Base-by-base conservation (phyloP, 2,797 vertebrate genomes). In the Molothrus aeneus region DNA sequence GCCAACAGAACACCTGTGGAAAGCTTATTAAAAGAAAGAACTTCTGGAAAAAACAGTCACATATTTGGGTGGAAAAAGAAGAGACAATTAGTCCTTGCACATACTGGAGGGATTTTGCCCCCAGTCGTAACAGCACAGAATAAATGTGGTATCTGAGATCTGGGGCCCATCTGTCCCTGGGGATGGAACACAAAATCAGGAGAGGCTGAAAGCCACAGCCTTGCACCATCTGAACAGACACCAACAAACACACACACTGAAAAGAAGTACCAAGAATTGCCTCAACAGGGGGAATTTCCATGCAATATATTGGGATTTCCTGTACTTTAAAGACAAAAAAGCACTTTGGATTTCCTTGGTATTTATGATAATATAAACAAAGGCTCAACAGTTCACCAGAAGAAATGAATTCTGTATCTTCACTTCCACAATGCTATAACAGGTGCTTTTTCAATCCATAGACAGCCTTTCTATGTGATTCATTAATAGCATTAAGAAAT, bases 401-500 rank as follows among this genome's bases (percentile, higher is more conserved):
- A 88, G 64, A 84, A 92, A 86, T 64, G 7, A 93, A 92, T 90
- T 79, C 69, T 93, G 6, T 89, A 84, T 51, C 89, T 92, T 83
- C 87, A 77, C 65, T 75, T 79, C 63, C 86, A 34, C 82, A 72
- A 8, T 31, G 45, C 38, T 61, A 3, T 29, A 68, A 73, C 59
- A 45, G 60, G 32, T 1, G 2, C 4, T 65, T 78, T 77, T 81
- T 60, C 4, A 70, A 86, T 88, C 92, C 87, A 82, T 8, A 74
- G 84, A 72, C 50, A 94, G 36, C 20, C 47, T 74, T 95, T 83
- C 87, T 90, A 43, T 82, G 72, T 64, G 80, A 93, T 80, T 86
- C 95, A 93, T 96, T 92, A 90, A 88, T 34, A 83, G 50, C 61
- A 96, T 63, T 83, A 92, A 93, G 40, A 82, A 95, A 73, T 38